Evolutionary conservation across 2,888 invertebrate species (phyloP), one percentile per base, ranked within the genome.

Genomic region (Aquatica leii): DNA sequence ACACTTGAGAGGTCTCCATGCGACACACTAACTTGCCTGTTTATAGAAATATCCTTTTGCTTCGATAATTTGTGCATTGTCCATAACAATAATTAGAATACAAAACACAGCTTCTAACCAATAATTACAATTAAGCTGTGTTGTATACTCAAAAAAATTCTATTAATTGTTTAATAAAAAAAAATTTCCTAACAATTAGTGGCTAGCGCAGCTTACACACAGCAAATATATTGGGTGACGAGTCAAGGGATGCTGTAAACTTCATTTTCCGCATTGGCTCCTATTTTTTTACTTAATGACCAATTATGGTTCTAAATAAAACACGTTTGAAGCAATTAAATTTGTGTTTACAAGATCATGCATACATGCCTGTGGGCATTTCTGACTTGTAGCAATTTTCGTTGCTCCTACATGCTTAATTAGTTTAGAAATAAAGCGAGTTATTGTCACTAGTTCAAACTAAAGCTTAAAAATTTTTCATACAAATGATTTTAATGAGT

Each of bases 21-120:
- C 71, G 70, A 71, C 65, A 62, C 73, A 72, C 70, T 70, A 73
- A 73, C 74, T 75, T 65, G 65, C 65, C 65, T 65, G 62, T 49
- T 62, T 48, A 8, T 17, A 17, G n/a, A 41, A 54, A 55, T 34
- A 40, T 59, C 59, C 59, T 51, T 53, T 24, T 17, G 24, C 24
- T 35, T 56, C 41, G 52, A 52, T n/a, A 3, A 43, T 14, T 59
- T 59, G 52, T 53, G 59, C 53, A 59, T 37, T 24, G 15, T 31
- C 51, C 41, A n/a, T 37, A 40, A 12, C 6, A 40, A 11, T 20
- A 18, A 24, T 60, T 55, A 6, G 35, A 50, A 60, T 55, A 50
- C 54, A 60, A 34, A 49, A 48, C 54, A 41, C 60, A 60, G 54
- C 49, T n/a, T 14, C 12, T 11, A 35, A 57, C 55, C 18, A 48